Evolutionary conservation across 1,140 invertebrate species (phyloP).

Genomic region (Piezodorus guildinii): DNA sequence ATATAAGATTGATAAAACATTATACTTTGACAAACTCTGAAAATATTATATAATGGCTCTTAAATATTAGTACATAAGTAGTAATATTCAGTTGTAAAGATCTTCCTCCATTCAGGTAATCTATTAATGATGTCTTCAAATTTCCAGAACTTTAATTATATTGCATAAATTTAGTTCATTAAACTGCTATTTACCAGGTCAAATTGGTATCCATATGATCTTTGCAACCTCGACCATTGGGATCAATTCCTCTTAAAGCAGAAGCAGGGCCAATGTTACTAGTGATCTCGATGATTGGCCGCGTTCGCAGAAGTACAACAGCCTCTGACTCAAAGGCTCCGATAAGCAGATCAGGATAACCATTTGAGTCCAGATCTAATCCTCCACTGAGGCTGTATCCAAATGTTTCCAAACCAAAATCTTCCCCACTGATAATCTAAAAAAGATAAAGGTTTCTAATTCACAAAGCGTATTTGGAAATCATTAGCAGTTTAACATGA

Average conservation of each 20-base stretch:
- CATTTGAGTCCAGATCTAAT: slow-evolving; percentile 80
- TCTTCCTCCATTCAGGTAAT: too few relatives aligned
- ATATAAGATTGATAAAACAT: too few relatives aligned
- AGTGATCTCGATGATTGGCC: slow-evolving; percentile 74
- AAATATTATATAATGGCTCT: too few relatives aligned
- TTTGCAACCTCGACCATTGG: slow-evolving; percentile 55
- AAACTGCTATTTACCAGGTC: slow-evolving; percentile 50
- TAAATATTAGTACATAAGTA: too few relatives aligned
- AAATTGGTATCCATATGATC: slow-evolving; percentile 50
- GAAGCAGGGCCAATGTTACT: slow-evolving; percentile 48
- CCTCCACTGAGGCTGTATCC: slow-evolving; percentile 83
- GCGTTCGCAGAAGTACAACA: slow-evolving; percentile 58
- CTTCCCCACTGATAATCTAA: slow-evolving; percentile 43
- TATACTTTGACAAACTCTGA: too few relatives aligned
- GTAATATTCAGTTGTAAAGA: too few relatives aligned
- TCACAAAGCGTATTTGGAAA: too few relatives aligned
- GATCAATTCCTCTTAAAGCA: slow-evolving; percentile 65
- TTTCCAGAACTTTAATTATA: too few relatives aligned
- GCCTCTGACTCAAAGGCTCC: slow-evolving; percentile 75
- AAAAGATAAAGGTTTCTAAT: background rate
- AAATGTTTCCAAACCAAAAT: slow-evolving; percentile 54
- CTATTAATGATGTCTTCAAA: too few relatives aligned
- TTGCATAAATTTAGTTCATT: too few relatives aligned
- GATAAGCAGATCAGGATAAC: slow-evolving; percentile 81
- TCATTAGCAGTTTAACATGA: too few relatives aligned